Base-by-base conservation (phyloP, 2,888 invertebrate species). In the Pteria penguin region DNA sequence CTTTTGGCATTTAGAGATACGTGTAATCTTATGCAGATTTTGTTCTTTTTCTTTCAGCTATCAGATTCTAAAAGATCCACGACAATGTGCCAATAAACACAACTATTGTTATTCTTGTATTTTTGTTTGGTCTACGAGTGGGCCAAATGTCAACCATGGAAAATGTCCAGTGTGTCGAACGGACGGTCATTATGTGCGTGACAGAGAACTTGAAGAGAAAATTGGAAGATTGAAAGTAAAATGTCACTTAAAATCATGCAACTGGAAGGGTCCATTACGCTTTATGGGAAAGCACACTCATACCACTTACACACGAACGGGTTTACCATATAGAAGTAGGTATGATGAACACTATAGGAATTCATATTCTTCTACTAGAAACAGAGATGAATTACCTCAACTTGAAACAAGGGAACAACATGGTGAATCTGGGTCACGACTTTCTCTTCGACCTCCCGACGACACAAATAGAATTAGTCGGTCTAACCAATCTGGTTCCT, bases 101-200 rank as follows among this genome's bases (percentile, higher is more conserved):
- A 84, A 86, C 71, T 91, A 90, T 82, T 91, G 91, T 76, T 86
- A 88, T 70, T 85, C 89, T 1, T 91, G 91, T 75, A 86, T 90
- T 32, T 87, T 87, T 58, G 90, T 90, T 32, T 91, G 91, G 91
- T 87, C 90, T 14, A 87, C 90, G 2, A 90, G 89, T 36, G 89
- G 87, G n/a, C 85, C 87, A 67, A 83, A 85, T 45, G 81, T 84
- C 26, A 91, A 90, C 78, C 87, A 89, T 65, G 79, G 87, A 31
- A 84, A 87, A 60, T 91, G 91, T 74, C 91, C 91, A 18, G 88
- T 91, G n/a, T 91, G 91, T 76, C 68, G 76, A 29, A 65, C 84
- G 67, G 86, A 84, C 4, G 83, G 88, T 8, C 63, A 81, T 33
- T 91, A 91, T 80, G 75, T 78, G 18, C 79, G 82, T 26, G 82